Conservation (phyloP, 2,888 invertebrate genomes). For the Acrobasis consociella region DNA sequence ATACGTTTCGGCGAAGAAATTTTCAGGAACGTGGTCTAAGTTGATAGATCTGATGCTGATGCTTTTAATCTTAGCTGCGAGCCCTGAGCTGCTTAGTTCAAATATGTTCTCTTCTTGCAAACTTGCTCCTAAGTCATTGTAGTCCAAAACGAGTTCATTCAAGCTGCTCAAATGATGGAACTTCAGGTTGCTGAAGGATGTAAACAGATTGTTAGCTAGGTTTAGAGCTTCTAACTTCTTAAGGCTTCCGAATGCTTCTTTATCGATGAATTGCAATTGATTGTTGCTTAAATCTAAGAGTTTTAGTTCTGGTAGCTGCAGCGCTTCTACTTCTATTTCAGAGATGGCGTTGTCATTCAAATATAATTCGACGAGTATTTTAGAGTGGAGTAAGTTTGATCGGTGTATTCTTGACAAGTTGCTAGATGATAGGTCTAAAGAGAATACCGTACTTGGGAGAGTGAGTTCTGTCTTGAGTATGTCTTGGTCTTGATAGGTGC, state of each 20-base stretch:
- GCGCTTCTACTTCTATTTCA: conserved; percentile 50
- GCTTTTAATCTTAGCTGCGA: conserved; percentile 58
- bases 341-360: conserved; percentile 59
- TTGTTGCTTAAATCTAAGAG: conserved; percentile 71
- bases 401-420: conserved; percentile 49
- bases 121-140: conserved; percentile 66
- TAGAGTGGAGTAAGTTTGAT: conserved; percentile 49
- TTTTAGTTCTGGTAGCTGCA: conserved; percentile 59
- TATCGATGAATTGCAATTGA: conserved; percentile 57
- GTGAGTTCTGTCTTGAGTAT: conserved; percentile 43
- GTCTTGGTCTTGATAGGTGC: conserved; percentile 47
- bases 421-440: conserved; percentile 63
- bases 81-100: conserved; percentile 61
- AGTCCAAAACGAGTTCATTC: conserved; percentile 66
- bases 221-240: conserved; percentile 69
- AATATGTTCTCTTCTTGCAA: conserved; percentile 60
- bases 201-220: conserved; percentile 69
- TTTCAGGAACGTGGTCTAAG: conserved; percentile 56
- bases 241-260: conserved; percentile 60
- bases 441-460: conserved; percentile 51
- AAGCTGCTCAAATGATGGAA: conserved; percentile 66
- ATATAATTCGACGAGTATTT: conserved; percentile 50
- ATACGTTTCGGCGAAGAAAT: conserved; percentile 70
- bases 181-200: conserved; percentile 56
- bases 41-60: conserved; percentile 62